phyloP scores from a whole-genome alignment of 2,113 vertebrate species.

The Anolis carolinensis region DNA sequence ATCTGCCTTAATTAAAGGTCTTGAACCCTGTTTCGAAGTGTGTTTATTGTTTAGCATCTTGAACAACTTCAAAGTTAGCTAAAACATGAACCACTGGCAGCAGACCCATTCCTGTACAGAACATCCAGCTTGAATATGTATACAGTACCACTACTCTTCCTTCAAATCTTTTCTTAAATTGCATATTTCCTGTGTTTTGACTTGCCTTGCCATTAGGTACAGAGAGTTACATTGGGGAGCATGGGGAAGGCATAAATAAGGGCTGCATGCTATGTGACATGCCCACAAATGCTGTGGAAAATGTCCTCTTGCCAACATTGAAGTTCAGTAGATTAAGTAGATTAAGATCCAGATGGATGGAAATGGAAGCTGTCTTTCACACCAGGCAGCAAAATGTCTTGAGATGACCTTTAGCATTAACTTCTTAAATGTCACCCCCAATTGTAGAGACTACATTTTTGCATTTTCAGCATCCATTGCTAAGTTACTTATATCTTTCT shows the following conservation, averaged over 20 bases:
- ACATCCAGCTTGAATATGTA: background rate
- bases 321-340: background rate
- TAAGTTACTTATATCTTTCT: background rate
- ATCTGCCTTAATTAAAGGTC: too few relatives aligned
- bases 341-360: background rate
- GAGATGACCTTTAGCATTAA: background rate
- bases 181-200: background rate
- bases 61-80: too few relatives aligned
- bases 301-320: background rate
- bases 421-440: background rate
- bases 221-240: background rate
- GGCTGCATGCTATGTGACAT: background rate
- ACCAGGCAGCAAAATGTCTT: background rate
- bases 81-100: too few relatives aligned
- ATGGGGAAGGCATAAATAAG: background rate
- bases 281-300: background rate
- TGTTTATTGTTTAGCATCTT: too few relatives aligned
- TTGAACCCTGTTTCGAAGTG: too few relatives aligned
- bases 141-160: background rate
- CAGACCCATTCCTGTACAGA: background rate
- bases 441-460: background rate
- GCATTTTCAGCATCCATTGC: background rate
- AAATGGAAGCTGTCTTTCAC: background rate
- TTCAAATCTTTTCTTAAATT: background rate
- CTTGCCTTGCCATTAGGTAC: background rate